These are phyloP conservation scores for Macrotus californicus DNA, from an alignment of 2,113 vertebrate genomes.

Conservation along the genomic window DNA sequence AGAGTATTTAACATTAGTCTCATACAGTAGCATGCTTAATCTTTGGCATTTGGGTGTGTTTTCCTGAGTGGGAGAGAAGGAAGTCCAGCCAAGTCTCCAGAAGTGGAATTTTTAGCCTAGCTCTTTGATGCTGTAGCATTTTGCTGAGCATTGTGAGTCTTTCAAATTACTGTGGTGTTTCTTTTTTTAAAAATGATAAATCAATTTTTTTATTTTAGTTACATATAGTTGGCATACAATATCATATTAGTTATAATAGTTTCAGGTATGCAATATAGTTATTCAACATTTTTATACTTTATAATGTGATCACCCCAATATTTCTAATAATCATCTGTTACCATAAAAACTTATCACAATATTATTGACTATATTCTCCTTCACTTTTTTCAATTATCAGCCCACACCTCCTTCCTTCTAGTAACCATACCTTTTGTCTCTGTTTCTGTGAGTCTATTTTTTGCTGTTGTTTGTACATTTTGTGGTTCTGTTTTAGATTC, in stretches of 20 bases:
- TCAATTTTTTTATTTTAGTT: background rate
- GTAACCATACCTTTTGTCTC: background rate
- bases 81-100: background rate
- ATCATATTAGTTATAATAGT: background rate
- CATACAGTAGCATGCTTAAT: background rate
- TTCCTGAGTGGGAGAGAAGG: background rate
- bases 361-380: background rate
- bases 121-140: background rate
- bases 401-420: background rate
- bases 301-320: background rate
- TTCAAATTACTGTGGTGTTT: background rate
- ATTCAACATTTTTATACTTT: background rate
- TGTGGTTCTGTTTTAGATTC: background rate
- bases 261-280: background rate
- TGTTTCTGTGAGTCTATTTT: background rate
- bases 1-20: background rate
- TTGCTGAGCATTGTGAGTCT: background rate
- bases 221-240: background rate
- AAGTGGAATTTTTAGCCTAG: background rate
- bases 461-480: background rate
- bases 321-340: background rate
- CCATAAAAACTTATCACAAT: background rate
- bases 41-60: background rate
- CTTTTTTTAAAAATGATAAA: background rate
- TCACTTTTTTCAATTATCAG: background rate